Conservation (phyloP, 1,140 invertebrate species). For the Drosophila ficusphila region DNA sequence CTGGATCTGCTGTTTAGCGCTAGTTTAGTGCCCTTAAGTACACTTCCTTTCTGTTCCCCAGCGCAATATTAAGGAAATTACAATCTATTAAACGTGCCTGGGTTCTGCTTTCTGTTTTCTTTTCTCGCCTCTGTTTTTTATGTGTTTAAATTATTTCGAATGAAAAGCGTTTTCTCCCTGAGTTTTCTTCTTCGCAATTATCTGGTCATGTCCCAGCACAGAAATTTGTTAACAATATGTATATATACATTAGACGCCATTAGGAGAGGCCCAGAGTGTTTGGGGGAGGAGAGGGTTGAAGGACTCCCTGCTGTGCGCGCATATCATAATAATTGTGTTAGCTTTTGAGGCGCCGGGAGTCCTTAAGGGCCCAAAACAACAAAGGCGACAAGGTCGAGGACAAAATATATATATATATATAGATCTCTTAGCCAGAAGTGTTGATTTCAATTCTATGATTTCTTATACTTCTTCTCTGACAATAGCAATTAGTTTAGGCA, state of each 20-base stretch:
- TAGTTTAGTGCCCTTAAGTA: constrained; percentile 51
- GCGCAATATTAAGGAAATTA: constrained; percentile 64
- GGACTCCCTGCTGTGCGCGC: constrained; percentile 47
- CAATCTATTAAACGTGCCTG: constrained; percentile 66
- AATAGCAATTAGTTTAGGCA: constrained; percentile 32
- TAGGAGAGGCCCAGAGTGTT: constrained; percentile 56
- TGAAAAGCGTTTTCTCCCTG: constrained; percentile 35
- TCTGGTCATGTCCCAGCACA: constrained; percentile 75
- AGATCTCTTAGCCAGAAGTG: background rate
- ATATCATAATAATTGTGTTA: constrained; percentile 71
- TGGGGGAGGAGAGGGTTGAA: constrained; percentile 13
- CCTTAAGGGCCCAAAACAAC: background rate
- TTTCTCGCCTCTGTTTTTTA: constrained; percentile 36
- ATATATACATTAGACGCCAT: constrained; percentile 60
- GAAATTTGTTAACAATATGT: constrained; percentile 57
- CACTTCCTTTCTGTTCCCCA: constrained; percentile 43
- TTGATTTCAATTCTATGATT: constrained; percentile 11
- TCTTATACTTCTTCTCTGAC: background rate
- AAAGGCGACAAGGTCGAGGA: constrained; percentile 22
- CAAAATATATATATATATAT: background rate
- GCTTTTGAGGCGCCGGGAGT: constrained; percentile 27
- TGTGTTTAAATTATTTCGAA: constrained; percentile 39
- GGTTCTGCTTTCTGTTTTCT: constrained; percentile 38
- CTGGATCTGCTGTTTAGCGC: constrained; percentile 29
- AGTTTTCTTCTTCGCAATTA: constrained; percentile 61